Evolutionary conservation across 2,113 vertebrate genomes (phyloP), one percentile per base, ranked within the genome.

Genomic region (Odocoileus hemionus): DNA sequence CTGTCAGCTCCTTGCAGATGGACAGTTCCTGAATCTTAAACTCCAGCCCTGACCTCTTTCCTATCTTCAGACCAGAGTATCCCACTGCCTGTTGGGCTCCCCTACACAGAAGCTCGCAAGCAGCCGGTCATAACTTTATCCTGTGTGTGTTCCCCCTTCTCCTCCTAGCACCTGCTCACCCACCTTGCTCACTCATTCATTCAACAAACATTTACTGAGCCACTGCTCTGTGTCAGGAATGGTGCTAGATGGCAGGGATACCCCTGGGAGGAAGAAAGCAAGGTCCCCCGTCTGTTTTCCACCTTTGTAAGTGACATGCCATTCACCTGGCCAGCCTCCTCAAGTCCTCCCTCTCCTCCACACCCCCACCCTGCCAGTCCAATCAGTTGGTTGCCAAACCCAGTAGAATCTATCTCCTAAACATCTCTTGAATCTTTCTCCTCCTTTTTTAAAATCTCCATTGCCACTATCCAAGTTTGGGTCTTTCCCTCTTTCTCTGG

Each of bases 191-290:
- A 15, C n/a, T 70, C 21, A 21, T 61, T 95, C 39, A 39, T 28
- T 86, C 54, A 50, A 2, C 23, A 52, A 26, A 76, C 14, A 4
- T 26, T 26, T 16, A 39, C 50, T 12, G 30, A 87, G 82, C 64
- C 8, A 3, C 54, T 28, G 3, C 74, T 70, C 0, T 39, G 1
- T 30, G 5, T 25, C 10, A n/a, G 17, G 45, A 16, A 1, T 0
- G 1, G 45, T 1, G 5, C 47, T 50, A 30, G 3, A 47, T 17
- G n/a, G 47, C 12, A 26, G 60, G 45, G 54, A 17, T 50, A 25
- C 5, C 43, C 2, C 7, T 5, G 4, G 54, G 60, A 61, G 26
- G 47, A 33, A 26, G 58, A 58, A 26, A 84, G 36, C 57, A 17
- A 45, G 70, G 43, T 54, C n/a, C 10, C 14, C 9, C 0, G 0